phyloP scores from a whole-genome alignment of 2,888 invertebrate species.

The Phania funesta region DNA sequence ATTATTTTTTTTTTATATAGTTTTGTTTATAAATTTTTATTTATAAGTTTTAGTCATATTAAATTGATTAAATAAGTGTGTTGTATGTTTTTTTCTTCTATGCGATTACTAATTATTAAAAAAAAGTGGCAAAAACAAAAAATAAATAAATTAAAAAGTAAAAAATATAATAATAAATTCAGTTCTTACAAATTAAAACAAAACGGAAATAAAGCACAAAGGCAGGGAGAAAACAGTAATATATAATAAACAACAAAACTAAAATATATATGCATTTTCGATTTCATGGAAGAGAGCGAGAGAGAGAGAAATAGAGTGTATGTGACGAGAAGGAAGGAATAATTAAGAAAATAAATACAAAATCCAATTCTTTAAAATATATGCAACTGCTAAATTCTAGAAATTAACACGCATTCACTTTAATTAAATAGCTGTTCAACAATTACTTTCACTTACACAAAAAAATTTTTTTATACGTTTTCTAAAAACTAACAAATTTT shows the following conservation, averaged over 20 bases:
- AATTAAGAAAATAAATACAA: too few species aligned
- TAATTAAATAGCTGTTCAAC: too few species aligned
- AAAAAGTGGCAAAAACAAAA: conserved; percentile 28
- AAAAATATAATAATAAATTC: conserved; percentile 54
- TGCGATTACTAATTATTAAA: conserved; percentile 15
- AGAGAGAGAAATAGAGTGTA: not conserved
- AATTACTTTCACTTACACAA: too few species aligned
- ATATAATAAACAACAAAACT: not conserved
- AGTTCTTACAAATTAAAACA: conserved; percentile 59
- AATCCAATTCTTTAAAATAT: too few species aligned
- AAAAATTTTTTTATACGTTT: too few species aligned
- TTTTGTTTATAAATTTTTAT: conserved; percentile 15
- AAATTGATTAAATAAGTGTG: conserved; percentile 40
- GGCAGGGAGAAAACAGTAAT: not conserved
- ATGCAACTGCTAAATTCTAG: too few species aligned
- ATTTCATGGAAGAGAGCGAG: not conserved
- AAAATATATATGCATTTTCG: too few species aligned
- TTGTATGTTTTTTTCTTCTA: conserved; percentile 19
- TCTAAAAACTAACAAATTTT: too few species aligned
- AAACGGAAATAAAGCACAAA: conserved; percentile 45
- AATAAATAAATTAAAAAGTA: conserved; percentile 64
- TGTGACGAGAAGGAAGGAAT: too few species aligned
- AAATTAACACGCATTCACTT: too few species aligned
- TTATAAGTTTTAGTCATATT: conserved; percentile 21
- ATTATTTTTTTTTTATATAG: not conserved